phyloP scores from a whole-genome alignment of 2,797 vertebrate species.

The Gymnothorax reevesii region DNA sequence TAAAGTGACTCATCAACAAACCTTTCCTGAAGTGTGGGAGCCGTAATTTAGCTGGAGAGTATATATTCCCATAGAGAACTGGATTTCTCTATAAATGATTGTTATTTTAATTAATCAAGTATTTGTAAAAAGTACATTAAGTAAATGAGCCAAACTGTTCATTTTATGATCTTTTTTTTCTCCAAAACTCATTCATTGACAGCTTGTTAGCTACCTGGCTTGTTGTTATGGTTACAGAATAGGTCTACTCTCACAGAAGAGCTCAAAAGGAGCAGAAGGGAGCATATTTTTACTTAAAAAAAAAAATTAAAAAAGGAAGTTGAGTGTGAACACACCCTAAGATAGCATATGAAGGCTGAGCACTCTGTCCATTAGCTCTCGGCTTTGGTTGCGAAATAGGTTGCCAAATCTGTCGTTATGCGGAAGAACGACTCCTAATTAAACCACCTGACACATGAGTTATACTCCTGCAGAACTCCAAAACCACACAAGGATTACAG shows the following conservation, averaged over 20 bases:
- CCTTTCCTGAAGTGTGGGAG: neutral
- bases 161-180: neutral
- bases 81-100: neutral
- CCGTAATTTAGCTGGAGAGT: neutral
- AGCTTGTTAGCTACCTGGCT: too few relatives aligned
- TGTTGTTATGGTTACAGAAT: too few relatives aligned
- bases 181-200: too few relatives aligned
- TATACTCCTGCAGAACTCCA: neutral
- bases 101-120: neutral
- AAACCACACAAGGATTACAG: neutral
- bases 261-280: too few relatives aligned
- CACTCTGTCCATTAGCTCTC: neutral
- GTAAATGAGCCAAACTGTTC: neutral
- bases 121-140: neutral
- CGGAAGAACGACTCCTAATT: neutral
- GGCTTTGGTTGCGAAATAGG: neutral
- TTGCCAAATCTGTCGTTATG: neutral
- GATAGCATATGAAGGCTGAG: neutral
- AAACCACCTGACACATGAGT: neutral
- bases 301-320: too few relatives aligned
- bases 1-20: neutral
- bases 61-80: neutral
- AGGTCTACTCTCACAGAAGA: too few relatives aligned
- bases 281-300: too few relatives aligned
- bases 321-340: neutral